A percentile compares a stretch with the other conserved stretches of the same genome.
phyloP scores from a whole-genome alignment of 2,888 invertebrate genomes.

The Drosophila affinis region DNA sequence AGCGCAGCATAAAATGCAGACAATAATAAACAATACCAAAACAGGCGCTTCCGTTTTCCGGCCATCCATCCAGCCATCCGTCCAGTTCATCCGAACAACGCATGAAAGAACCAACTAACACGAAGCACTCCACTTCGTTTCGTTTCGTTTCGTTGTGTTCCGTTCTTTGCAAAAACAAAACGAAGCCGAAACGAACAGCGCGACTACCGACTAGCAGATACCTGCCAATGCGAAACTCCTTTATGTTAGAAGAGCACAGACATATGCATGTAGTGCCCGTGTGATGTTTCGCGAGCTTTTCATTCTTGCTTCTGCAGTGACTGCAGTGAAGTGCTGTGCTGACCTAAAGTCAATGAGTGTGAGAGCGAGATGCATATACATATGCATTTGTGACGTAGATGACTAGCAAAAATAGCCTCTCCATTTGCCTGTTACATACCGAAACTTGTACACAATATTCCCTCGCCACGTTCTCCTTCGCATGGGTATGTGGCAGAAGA shows the following conservation, averaged over 20 bases:
- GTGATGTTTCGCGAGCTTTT: too few relatives aligned
- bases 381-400: too few relatives aligned
- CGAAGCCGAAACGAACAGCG: conserved; percentile 7
- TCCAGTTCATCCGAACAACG: conserved; percentile 8
- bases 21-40: conserved; percentile 63
- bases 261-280: too few relatives aligned
- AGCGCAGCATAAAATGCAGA: conserved; percentile 44
- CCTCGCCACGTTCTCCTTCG: background rate
- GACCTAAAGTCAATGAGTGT: too few relatives aligned
- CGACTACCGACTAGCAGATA: background rate
- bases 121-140: conserved; percentile 27
- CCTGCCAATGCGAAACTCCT: background rate
- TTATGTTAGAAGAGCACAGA: too few relatives aligned
- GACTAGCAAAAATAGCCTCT: too few relatives aligned
- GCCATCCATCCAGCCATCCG: conserved; percentile 27
- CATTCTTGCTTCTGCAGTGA: too few relatives aligned
- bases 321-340: too few relatives aligned
- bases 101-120: conserved; percentile 25
- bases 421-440: too few relatives aligned
- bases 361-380: too few relatives aligned
- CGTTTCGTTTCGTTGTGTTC: background rate
- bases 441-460: background rate
- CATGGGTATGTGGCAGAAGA: background rate
- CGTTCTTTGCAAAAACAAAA: conserved; percentile 21
- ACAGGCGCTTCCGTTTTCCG: conserved; percentile 76